Percentiles rank a stretch among this genome's conserved stretches.
phyloP scores from a whole-genome alignment of 2,797 vertebrate genomes.

The Nasua narica region DNA sequence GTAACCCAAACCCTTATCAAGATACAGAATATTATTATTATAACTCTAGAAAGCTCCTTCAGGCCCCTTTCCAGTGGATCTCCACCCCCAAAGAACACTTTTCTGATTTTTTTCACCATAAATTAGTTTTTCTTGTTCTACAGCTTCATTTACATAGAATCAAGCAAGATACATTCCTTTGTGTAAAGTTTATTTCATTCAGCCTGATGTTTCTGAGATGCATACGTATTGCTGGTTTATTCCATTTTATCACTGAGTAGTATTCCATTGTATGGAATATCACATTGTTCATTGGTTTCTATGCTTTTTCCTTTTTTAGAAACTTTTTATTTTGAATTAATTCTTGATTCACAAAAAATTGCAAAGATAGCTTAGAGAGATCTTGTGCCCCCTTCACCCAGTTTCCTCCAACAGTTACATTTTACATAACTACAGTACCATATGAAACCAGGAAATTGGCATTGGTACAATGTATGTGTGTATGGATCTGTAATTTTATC shows the following conservation, averaged over 20 bases:
- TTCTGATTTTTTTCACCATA: background rate
- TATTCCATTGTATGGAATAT: background rate
- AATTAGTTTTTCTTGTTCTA: background rate
- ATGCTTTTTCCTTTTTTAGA: background rate
- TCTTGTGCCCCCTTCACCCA: background rate
- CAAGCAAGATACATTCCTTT: background rate
- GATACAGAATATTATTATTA: background rate
- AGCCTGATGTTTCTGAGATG: background rate
- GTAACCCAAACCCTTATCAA: background rate
- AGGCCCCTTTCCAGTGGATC: background rate
- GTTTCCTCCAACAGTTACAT: background rate
- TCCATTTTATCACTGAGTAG: background rate
- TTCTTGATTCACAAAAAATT: background rate
- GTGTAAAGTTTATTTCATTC: background rate
- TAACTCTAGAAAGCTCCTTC: background rate
- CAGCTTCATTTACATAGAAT: background rate
- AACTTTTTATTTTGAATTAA: background rate
- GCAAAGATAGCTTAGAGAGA: background rate
- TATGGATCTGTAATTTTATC: background rate
- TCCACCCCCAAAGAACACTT: background rate
- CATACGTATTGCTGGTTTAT: background rate
- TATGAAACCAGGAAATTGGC: background rate
- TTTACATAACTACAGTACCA: background rate
- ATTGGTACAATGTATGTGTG: background rate
- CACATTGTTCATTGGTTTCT: background rate